These are phyloP conservation scores for Rana temporaria DNA, from an alignment of 2,113 vertebrate genomes.

Conservation along the genomic window DNA sequence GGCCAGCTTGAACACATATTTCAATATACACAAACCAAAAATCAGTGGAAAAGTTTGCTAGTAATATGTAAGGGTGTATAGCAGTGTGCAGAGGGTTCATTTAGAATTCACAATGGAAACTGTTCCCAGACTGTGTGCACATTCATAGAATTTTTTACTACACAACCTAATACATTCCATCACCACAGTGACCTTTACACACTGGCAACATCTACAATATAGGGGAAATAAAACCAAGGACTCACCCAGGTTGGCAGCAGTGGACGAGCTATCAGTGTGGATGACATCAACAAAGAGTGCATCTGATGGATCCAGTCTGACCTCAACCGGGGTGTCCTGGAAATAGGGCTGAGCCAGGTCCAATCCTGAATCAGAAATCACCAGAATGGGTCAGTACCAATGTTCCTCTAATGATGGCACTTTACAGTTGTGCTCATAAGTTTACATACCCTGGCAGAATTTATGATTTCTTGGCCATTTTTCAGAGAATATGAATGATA, in stretches of 20 bases:
- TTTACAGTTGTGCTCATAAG: background rate
- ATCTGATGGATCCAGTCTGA: constrained; percentile 79
- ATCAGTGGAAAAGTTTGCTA: too few species aligned
- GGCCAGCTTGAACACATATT: too few species aligned
- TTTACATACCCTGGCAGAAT: too few species aligned
- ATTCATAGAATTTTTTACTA: background rate
- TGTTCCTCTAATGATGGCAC: background rate
- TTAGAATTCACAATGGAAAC: background rate
- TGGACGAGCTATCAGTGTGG: constrained; percentile 81
- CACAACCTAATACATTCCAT: background rate
- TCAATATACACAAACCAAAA: too few species aligned
- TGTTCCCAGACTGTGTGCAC: background rate
- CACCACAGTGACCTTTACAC: background rate
- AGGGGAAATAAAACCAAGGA: too few species aligned
- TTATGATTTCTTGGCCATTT: too few species aligned
- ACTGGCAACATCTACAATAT: too few species aligned
- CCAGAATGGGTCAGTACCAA: background rate
- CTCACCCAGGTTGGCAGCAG: constrained; percentile 76
- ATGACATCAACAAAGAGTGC: constrained; percentile 87
- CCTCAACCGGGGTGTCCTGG: constrained; percentile 69
- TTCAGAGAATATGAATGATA: too few species aligned
- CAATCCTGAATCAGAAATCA: constrained; percentile 72
- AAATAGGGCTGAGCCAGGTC: constrained; percentile 88
- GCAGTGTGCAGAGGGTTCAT: background rate
- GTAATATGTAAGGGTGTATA: background rate